Evolutionary conservation across 2,888 invertebrate species (phyloP).

Genomic region (Andrena marginata): DNA sequence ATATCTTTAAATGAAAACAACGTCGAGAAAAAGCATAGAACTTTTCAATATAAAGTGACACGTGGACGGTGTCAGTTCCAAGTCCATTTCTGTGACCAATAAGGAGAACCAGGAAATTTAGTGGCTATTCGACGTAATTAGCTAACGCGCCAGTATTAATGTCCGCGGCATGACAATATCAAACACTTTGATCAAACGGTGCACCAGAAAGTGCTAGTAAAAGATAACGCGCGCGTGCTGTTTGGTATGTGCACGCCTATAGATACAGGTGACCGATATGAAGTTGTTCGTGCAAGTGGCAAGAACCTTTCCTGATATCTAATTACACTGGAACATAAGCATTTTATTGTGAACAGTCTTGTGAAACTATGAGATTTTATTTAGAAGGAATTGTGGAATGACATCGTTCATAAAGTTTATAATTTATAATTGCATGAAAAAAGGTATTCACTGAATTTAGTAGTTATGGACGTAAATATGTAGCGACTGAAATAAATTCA

Average conservation of each 20-base stretch:
- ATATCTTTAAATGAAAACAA: neutral
- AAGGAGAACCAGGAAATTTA: conserved; percentile 22
- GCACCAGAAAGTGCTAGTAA: neutral
- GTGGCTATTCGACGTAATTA: conserved; percentile 14
- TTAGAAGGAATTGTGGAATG: no score
- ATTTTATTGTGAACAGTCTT: no score
- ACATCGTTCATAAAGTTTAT: no score
- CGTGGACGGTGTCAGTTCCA: conserved; percentile 14
- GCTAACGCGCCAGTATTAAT: conserved; percentile 17
- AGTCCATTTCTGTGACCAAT: conserved; percentile 5
- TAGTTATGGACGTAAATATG: no score
- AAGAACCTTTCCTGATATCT: neutral
- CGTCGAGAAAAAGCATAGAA: neutral
- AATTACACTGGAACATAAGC: no score
- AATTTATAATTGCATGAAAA: no score
- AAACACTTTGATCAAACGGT: conserved; percentile 16
- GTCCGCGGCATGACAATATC: conserved; percentile 1
- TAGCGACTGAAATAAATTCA: no score
- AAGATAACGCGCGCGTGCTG: conserved; percentile 1
- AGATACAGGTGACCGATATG: neutral
- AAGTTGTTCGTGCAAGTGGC: neutral
- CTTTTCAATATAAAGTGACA: neutral
- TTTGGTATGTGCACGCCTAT: neutral
- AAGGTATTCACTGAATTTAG: no score
- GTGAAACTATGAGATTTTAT: no score